Conservation (phyloP, 1,140 invertebrate species). For the Tribolium castaneum region DNA sequence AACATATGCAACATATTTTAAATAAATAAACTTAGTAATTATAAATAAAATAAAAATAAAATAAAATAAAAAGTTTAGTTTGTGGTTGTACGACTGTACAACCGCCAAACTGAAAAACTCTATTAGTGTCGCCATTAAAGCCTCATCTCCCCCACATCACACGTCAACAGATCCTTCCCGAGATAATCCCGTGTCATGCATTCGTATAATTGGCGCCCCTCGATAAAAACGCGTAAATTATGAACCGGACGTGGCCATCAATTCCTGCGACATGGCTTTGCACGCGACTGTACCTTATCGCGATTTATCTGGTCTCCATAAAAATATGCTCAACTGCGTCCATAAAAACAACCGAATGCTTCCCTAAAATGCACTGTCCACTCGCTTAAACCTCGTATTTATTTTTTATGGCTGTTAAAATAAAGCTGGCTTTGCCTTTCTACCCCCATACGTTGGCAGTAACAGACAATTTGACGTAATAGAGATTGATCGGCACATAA, state of each 20-base stretch:
- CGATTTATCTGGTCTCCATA: slow-evolving; percentile 20
- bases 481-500: slow-evolving; percentile 40
- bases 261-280: background rate
- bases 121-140: background rate
- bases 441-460: slow-evolving; percentile 36
- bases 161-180: background rate
- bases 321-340: slow-evolving; percentile 6
- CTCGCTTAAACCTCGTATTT: slow-evolving; percentile 9
- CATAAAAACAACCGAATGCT: slow-evolving; percentile 6
- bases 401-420: slow-evolving; percentile 36
- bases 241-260: slow-evolving; percentile 14
- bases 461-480: slow-evolving; percentile 42
- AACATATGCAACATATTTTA: too few species aligned
- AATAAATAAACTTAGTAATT: too few species aligned
- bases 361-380: slow-evolving; percentile 4
- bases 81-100: background rate
- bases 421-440: slow-evolving; percentile 11
- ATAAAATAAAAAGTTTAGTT: too few species aligned
- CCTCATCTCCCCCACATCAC: background rate
- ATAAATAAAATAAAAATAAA: too few species aligned
- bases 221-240: slow-evolving; percentile 12
- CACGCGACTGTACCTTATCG: slow-evolving; percentile 18
- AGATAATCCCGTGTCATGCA: slow-evolving; percentile 17
- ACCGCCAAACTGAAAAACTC: background rate
- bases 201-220: slow-evolving; percentile 13